Percentiles rank a stretch among this genome's conserved stretches.
phyloP scores from a whole-genome alignment of 1,140 invertebrate species.

The Globodera rostochiensis region DNA sequence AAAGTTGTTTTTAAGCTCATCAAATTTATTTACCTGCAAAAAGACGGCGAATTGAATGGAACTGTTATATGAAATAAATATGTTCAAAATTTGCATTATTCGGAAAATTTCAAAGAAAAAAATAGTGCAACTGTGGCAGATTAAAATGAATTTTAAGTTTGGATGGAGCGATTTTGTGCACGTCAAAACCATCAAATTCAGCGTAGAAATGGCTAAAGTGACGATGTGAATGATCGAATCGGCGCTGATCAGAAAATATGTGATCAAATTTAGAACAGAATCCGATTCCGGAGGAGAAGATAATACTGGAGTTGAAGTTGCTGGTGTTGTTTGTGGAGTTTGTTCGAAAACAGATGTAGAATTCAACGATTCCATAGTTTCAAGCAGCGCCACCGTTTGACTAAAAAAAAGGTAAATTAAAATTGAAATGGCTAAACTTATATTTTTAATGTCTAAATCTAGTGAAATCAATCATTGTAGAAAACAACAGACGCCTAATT shows the following conservation, averaged over 20 bases:
- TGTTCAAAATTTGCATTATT: background rate
- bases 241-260: background rate
- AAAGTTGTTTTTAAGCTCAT: background rate
- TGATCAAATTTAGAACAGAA: background rate
- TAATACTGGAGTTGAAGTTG: no score
- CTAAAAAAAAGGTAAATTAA: no score
- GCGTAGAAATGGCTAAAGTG: background rate
- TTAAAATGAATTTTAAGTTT: slow-evolving; percentile 10
- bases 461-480: no score
- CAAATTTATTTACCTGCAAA: background rate
- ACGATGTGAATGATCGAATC: background rate
- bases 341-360: no score
- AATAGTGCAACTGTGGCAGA: background rate
- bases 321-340: no score
- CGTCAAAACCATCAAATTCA: background rate
- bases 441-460: no score
- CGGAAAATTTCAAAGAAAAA: slow-evolving; percentile 7
- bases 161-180: background rate
- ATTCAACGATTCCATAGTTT: no score
- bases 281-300: no score
- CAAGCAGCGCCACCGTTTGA: no score
- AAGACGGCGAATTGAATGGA: background rate
- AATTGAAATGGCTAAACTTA: no score
- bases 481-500: no score
- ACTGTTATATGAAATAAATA: background rate